A percentile compares a stretch with the other conserved stretches of the same genome.
Evolutionary conservation across 2,888 invertebrate species (phyloP).

Genomic region (Andrena bicolor): DNA sequence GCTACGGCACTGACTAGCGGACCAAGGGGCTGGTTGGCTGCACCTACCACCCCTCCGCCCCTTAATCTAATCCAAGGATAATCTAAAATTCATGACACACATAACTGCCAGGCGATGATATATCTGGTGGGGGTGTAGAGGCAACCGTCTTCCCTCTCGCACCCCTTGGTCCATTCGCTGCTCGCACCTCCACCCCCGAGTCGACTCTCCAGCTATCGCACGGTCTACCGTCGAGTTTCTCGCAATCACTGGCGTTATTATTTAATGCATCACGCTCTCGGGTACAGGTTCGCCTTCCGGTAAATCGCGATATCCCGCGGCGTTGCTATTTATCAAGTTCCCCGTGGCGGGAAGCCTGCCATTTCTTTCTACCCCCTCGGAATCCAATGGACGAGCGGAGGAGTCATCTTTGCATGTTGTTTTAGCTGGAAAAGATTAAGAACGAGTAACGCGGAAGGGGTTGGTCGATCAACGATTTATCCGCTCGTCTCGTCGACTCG

Average conservation of each 20-base stretch:
- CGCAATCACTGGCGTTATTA: slow-evolving; percentile 76
- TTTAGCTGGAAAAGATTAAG: no score
- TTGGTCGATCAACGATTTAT: slow-evolving; percentile 3
- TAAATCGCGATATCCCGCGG: slow-evolving; percentile 64
- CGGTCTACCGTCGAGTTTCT: slow-evolving; percentile 58
- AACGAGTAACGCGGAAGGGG: no score
- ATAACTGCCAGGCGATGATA: slow-evolving; percentile 85
- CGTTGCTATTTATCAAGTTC: slow-evolving; percentile 31
- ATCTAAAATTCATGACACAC: slow-evolving; percentile 84
- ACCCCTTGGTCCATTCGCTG: slow-evolving; percentile 38
- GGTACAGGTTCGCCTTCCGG: slow-evolving; percentile 46
- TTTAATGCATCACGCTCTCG: slow-evolving; percentile 74
- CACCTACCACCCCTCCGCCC: slow-evolving; percentile 70
- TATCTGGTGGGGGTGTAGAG: slow-evolving; percentile 80
- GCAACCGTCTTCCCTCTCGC: slow-evolving; percentile 65
- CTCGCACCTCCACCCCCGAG: background rate
- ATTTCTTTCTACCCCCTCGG: slow-evolving; percentile 3
- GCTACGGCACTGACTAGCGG: slow-evolving; percentile 62
- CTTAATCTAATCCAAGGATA: slow-evolving; percentile 84
- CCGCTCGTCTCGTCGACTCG: background rate
- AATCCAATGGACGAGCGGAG: background rate
- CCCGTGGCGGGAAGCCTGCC: background rate
- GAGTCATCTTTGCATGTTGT: no score
- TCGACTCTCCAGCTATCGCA: slow-evolving; percentile 37
- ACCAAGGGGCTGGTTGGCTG: slow-evolving; percentile 68